These are phyloP conservation scores for Prolemur simus DNA, from an alignment of 2,113 vertebrate genomes.

Conservation along the genomic window DNA sequence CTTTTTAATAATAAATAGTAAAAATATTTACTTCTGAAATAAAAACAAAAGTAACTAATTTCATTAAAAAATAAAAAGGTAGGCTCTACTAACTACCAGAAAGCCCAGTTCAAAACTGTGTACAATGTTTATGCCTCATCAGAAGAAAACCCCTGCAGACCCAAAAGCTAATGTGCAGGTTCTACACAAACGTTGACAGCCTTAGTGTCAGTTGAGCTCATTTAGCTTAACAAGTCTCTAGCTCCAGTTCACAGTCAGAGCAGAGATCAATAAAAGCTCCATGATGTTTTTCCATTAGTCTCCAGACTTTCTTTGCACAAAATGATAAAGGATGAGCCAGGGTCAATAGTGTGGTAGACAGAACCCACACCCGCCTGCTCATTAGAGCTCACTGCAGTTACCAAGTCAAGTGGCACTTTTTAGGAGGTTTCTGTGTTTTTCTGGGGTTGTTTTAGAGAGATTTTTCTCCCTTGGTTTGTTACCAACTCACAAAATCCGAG, in stretches of 20 bases:
- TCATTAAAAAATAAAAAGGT: background rate
- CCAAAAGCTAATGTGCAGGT: background rate
- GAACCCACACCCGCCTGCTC: background rate
- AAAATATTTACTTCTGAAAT: background rate
- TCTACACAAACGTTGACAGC: background rate
- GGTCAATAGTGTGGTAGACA: background rate
- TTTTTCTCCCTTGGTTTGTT: background rate
- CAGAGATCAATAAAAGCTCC: constrained; percentile 10
- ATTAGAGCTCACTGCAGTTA: background rate
- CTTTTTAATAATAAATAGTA: background rate
- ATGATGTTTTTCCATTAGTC: background rate
- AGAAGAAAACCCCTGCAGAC: background rate
- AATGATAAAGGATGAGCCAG: background rate
- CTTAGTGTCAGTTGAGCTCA: background rate
- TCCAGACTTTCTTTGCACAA: constrained; percentile 36
- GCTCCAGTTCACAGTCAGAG: background rate
- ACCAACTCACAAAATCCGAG: background rate
- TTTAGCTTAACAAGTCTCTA: constrained; percentile 43
- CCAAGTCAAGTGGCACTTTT: background rate
- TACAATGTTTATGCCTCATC: background rate
- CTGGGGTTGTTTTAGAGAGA: background rate
- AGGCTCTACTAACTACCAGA: background rate
- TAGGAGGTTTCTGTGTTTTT: background rate
- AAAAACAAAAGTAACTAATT: background rate
- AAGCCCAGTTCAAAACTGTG: background rate